Evolutionary conservation across 2,113 vertebrate genomes (phyloP).

Genomic region (Amblyopsis rosae): DNA sequence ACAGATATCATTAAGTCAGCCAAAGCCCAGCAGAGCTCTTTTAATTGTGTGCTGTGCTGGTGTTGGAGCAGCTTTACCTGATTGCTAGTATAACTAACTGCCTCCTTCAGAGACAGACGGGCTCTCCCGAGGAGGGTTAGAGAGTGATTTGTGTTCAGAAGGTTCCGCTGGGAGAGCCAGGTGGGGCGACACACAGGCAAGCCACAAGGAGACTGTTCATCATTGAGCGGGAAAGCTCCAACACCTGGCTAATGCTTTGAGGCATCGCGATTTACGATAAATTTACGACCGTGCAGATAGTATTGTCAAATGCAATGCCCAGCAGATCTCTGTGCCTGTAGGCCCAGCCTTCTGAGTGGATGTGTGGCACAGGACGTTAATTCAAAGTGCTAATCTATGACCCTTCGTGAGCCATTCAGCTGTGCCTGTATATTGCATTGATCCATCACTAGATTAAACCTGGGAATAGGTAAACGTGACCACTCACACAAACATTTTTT

Average conservation of each 20-base stretch:
- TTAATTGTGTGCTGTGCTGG: constrained; percentile 63
- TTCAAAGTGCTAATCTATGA: constrained; percentile 69
- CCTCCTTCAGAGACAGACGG: constrained; percentile 43
- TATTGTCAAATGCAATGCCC: constrained; percentile 55
- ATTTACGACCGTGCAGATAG: no score
- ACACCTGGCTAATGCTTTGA: constrained; percentile 77
- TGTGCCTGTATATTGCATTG: constrained; percentile 10
- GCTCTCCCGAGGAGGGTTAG: constrained; percentile 53
- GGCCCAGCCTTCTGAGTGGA: constrained; percentile 59
- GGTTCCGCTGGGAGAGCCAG: constrained; percentile 37
- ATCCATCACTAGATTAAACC: constrained; percentile 44
- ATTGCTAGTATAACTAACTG: constrained; percentile 64
- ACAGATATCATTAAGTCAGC: constrained; percentile 68
- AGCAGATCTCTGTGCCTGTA: constrained; percentile 40
- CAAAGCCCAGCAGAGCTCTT: constrained; percentile 60
- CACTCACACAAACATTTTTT: constrained; percentile 37
- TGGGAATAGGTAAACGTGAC: constrained; percentile 24
- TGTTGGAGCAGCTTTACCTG: constrained; percentile 56
- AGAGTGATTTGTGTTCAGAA: constrained; percentile 59
- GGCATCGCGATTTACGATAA: constrained; percentile 65
- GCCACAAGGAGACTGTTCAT: constrained; percentile 32
- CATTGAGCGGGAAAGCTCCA: constrained; percentile 46
- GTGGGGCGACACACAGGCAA: constrained; percentile 27
- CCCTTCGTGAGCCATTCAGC: constrained; percentile 30
- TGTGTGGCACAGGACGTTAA: constrained; percentile 47